phyloP scores from a whole-genome alignment of 1,140 invertebrate genomes.

The Prorops nasuta region DNA sequence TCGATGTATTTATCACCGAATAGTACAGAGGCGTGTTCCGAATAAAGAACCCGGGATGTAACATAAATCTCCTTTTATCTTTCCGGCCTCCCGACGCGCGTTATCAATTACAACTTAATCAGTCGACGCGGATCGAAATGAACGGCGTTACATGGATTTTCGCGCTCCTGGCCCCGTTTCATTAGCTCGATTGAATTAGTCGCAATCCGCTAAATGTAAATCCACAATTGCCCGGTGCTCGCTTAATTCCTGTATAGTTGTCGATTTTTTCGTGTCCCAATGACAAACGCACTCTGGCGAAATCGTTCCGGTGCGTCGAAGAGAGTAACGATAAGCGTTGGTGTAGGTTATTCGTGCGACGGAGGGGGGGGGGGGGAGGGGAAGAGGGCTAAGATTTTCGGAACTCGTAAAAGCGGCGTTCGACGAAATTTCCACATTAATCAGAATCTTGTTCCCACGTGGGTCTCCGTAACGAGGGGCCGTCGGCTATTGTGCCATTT shows the following conservation, averaged over 20 bases:
- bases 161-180: slow-evolving; percentile 13
- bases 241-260: too few relatives aligned
- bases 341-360: too few relatives aligned
- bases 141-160: slow-evolving; percentile 10
- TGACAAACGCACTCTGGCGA: too few relatives aligned
- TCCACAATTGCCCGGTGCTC: slow-evolving; percentile 22
- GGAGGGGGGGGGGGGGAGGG: too few relatives aligned
- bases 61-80: not conserved
- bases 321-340: too few relatives aligned
- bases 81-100: slow-evolving; percentile 6
- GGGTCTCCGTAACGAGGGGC: slow-evolving; percentile 37
- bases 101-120: slow-evolving; percentile 34
- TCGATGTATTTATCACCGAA: too few relatives aligned
- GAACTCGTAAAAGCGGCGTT: too few relatives aligned
- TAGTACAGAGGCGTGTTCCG: too few relatives aligned
- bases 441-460: slow-evolving; percentile 50
- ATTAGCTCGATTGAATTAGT: slow-evolving; percentile 32
- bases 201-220: slow-evolving; percentile 29
- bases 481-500: slow-evolving; percentile 49
- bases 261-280: too few relatives aligned
- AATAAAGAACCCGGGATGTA: too few relatives aligned
- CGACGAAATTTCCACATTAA: slow-evolving; percentile 49
- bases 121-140: slow-evolving; percentile 11
- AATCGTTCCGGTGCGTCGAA: too few relatives aligned
- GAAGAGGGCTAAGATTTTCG: too few relatives aligned